A percentile compares a stretch with the other conserved stretches of the same genome.
Evolutionary conservation across 2,797 vertebrate genomes (phyloP).

Genomic region (Acanthis flammea): DNA sequence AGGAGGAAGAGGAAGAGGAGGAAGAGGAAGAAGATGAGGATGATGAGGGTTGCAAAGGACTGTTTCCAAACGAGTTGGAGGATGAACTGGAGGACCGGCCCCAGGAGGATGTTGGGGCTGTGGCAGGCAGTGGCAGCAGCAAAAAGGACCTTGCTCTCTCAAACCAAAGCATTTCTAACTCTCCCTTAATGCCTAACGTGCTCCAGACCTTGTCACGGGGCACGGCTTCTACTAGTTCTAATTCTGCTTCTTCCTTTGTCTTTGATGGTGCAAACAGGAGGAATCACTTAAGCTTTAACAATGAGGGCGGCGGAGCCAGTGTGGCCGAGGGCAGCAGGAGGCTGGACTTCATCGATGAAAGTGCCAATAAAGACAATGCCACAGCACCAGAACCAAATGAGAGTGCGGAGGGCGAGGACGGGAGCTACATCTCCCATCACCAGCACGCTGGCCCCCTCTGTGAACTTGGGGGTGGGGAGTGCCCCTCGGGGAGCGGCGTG

Average conservation of each 20-base stretch:
- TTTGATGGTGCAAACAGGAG: slow-evolving; percentile 91
- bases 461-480: slow-evolving; percentile 90
- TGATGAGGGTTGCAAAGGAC: slow-evolving; percentile 85
- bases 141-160: slow-evolving; percentile 95
- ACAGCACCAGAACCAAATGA: slow-evolving; percentile 99
- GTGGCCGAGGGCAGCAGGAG: slow-evolving; percentile 89
- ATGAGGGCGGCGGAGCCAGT: slow-evolving; percentile 84
- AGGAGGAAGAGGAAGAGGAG: slow-evolving; percentile 78
- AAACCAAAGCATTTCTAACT: slow-evolving; percentile 99
- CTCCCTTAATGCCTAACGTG: slow-evolving; percentile 99
- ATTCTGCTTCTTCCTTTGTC: slow-evolving; percentile 90
- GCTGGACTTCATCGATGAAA: slow-evolving; percentile 92
- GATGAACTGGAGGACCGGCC: slow-evolving; percentile 90
- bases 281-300: slow-evolving; percentile 99
- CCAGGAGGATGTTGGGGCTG: slow-evolving; percentile 81
- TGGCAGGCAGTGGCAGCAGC: slow-evolving; percentile 85
- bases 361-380: slow-evolving; percentile 99
- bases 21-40: slow-evolving; percentile 85
- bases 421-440: slow-evolving; percentile 88
- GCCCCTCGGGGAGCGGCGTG: slow-evolving; percentile 91
- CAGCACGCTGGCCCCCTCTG: slow-evolving; percentile 87
- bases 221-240: slow-evolving; percentile 89
- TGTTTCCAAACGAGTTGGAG: slow-evolving; percentile 87
- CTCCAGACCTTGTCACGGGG: slow-evolving; percentile 92
- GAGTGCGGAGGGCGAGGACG: slow-evolving; percentile 93